These are phyloP conservation scores for Anarsia innoxiella DNA, from an alignment of 2,888 invertebrate genomes.

Conservation along the genomic window DNA sequence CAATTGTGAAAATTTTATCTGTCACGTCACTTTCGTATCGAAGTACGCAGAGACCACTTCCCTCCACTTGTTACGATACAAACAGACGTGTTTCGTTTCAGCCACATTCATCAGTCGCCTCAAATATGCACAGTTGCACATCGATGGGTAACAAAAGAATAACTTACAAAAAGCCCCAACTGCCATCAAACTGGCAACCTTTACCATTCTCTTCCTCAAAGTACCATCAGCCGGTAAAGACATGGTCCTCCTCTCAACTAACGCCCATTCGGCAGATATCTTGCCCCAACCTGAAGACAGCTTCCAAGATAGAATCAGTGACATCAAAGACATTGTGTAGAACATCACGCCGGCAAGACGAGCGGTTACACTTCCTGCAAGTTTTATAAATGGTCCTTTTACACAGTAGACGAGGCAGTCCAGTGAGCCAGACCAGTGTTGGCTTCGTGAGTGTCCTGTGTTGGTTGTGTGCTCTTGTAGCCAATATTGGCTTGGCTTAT, in stretches of 20 bases:
- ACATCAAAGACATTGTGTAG: slow-evolving; percentile 40
- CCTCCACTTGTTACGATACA: background rate
- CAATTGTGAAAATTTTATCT: too few species aligned
- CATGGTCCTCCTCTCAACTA: slow-evolving; percentile 31
- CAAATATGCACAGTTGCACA: too few species aligned
- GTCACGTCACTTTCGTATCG: background rate
- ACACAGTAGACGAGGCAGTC: too few species aligned
- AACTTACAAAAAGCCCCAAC: slow-evolving; percentile 31
- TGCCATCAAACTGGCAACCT: slow-evolving; percentile 25
- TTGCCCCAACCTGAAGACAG: slow-evolving; percentile 33
- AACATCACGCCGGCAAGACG: slow-evolving; percentile 50
- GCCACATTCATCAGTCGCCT: too few species aligned
- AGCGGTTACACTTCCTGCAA: slow-evolving; percentile 43
- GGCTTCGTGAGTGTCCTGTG: too few species aligned
- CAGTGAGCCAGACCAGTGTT: too few species aligned
- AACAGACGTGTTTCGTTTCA: too few species aligned
- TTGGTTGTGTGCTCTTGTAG: background rate
- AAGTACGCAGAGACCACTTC: too few species aligned
- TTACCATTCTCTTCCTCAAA: slow-evolving; percentile 32
- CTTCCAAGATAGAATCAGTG: slow-evolving; percentile 37
- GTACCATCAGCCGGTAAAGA: slow-evolving; percentile 30
- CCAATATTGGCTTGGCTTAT: background rate
- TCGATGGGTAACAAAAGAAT: background rate
- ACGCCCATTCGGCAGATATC: slow-evolving; percentile 33
- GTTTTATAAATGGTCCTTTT: background rate